A percentile compares a stretch with the other conserved stretches of the same genome.
Conservation (phyloP, 1,140 invertebrate genomes). For the Neodiprion virginianus region DNA sequence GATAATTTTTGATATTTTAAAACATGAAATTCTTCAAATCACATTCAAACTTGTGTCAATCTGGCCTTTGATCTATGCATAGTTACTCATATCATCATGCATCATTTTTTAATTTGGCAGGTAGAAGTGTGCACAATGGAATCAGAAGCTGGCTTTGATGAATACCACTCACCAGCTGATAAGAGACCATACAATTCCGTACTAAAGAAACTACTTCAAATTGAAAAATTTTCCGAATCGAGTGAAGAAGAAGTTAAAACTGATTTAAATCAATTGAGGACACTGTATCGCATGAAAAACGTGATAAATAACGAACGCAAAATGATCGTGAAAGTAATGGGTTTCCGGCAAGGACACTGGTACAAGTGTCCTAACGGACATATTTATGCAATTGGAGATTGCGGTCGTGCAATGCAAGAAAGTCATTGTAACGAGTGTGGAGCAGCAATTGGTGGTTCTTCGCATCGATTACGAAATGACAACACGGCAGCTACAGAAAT, state of each 20-base stretch:
- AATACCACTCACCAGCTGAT: not conserved
- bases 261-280: not conserved
- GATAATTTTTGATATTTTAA: too few relatives aligned
- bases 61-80: too few relatives aligned
- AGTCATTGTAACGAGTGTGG: conserved; percentile 60
- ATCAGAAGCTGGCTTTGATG: not conserved
- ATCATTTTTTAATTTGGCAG: conserved; percentile 13
- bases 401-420: conserved; percentile 62
- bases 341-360: conserved; percentile 62
- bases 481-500: conserved; percentile 56
- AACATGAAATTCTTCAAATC: too few relatives aligned
- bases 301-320: conserved; percentile 57
- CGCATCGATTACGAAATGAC: conserved; percentile 49
- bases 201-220: not conserved
- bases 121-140: conserved; percentile 12
- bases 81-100: too few relatives aligned
- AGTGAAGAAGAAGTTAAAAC: not conserved
- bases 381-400: conserved; percentile 65
- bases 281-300: not conserved
- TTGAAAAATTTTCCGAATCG: not conserved
- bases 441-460: conserved; percentile 58
- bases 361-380: conserved; percentile 67
- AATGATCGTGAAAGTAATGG: conserved; percentile 59
- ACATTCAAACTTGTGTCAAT: too few relatives aligned
- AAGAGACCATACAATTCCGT: conserved; percentile 2